Conservation (phyloP, 2,113 vertebrate species). For the Gymnogyps californianus region DNA sequence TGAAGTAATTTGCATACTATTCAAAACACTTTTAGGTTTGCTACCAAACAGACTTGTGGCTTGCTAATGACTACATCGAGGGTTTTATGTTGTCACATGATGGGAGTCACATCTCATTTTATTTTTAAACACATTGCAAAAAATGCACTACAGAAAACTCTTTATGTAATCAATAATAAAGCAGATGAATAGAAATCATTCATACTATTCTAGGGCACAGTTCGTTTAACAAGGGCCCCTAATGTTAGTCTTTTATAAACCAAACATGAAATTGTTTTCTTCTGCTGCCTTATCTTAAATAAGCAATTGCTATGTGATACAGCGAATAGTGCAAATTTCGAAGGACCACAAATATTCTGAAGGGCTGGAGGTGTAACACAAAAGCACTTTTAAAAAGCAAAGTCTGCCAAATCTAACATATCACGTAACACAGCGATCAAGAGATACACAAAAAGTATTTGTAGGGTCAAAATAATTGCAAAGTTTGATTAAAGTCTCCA, state of each 20-base stretch:
- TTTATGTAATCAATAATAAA: neutral
- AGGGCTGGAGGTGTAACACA: neutral
- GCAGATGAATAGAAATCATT: neutral
- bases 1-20: neutral
- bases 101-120: neutral
- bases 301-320: neutral
- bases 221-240: neutral
- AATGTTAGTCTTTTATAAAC: neutral
- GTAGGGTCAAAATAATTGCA: neutral
- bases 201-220: neutral
- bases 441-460: neutral
- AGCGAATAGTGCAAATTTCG: neutral
- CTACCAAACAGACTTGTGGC: neutral
- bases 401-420: neutral
- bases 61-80: neutral
- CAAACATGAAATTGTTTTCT: neutral
- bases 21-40: neutral
- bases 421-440: neutral
- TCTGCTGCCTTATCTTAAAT: neutral
- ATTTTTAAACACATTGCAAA: neutral
- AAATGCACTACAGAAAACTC: neutral
- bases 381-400: neutral
- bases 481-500: neutral
- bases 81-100: neutral
- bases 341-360: neutral